Base-by-base conservation (phyloP, 2,888 invertebrate species). In the Acronicta leporina region DNA sequence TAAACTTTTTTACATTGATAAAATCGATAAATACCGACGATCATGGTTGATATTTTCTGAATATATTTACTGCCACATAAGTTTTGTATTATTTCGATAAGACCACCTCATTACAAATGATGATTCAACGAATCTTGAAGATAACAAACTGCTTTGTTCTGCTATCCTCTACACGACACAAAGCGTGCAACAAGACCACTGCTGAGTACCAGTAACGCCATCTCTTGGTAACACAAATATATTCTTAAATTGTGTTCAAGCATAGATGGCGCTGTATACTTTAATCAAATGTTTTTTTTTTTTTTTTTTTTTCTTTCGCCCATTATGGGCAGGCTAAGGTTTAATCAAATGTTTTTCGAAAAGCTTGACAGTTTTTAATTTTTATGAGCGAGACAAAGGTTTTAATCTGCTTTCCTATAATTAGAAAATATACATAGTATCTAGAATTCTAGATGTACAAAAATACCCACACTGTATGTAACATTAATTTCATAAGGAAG, bases 31-130 rank as follows among this genome's bases (percentile, higher is more conserved):
- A 88, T 90, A 67, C 67, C 70, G 65, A 67, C 67, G 86, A 89
- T 85, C 85, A 89, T 85, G 88, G 90, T 92, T 92, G 86, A 92
- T 94, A 93, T 93, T 94, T 93, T 93, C 92, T 92, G 91, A 94
- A 92, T 94, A 94, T 94, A 93, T 94, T 92, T 94, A 94, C 93
- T 94, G 89, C 92, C 90, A 93, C 89, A 87, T 85, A 75, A 75
- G 70, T 65, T 75, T 81, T 77, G 80, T 87, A 88, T 88, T 81
- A 86, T 88, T 89, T 86, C 63, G 70, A 80, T 77, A 62, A 63
- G 41, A 76, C 63, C 64, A 61, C 64, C 75, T 69, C 60, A 67
- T 68, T 67, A 68, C 51, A 55, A 52, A 70, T 63, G 61, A 76
- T 71, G 73, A 76, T 65, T 76, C 71, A 71, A 69, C 66, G 57